Percentiles rank a stretch among this genome's conserved stretches.
These are phyloP conservation scores for Sitta carolinensis DNA, from an alignment of 2,797 vertebrate genomes.

Conservation along the genomic window DNA sequence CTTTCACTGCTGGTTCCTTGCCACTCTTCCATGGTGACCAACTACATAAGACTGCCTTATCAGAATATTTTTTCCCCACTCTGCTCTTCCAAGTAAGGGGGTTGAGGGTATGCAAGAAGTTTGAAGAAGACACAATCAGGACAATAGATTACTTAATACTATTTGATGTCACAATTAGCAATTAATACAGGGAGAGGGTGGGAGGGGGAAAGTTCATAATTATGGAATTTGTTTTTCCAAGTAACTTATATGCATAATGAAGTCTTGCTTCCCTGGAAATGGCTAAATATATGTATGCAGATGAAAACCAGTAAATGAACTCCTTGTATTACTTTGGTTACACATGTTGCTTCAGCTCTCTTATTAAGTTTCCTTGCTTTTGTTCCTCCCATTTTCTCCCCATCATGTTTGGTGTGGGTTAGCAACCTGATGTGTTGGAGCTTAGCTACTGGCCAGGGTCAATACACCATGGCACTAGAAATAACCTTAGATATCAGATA, in stretches of 20 bases:
- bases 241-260: fast-evolving
- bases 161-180: neutral
- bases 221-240: neutral
- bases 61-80: neutral
- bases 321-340: neutral
- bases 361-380: neutral
- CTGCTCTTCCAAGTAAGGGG: neutral
- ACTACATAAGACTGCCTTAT: neutral
- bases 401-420: fast-evolving
- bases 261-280: neutral
- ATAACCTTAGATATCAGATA: neutral
- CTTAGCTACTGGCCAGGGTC: neutral
- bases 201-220: neutral
- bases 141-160: neutral
- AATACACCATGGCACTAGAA: neutral
- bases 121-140: neutral
- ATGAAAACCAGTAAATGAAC: neutral
- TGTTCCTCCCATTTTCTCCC: neutral
- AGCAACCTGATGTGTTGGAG: neutral
- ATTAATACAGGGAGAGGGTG: neutral
- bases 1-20: neutral
- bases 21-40: neutral
- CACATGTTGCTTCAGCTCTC: neutral
- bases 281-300: neutral
- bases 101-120: neutral